phyloP scores from a whole-genome alignment of 2,113 vertebrate species.

The Actinemys pallida region DNA sequence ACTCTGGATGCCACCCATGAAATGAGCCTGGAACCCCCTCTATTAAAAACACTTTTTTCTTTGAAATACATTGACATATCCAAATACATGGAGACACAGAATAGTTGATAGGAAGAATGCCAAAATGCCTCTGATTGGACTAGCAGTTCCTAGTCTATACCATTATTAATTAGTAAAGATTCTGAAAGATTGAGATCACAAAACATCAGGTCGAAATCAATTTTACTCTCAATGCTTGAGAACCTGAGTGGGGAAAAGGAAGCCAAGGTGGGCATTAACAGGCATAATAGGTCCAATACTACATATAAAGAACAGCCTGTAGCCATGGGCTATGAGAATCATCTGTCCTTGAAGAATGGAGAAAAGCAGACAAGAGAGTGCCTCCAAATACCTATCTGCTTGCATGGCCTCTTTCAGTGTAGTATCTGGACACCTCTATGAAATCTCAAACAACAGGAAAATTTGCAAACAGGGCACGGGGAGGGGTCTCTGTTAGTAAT shows the following conservation, averaged over 20 bases:
- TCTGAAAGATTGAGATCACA: not conserved
- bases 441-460: not conserved
- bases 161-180: not conserved
- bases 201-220: not conserved
- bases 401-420: too few species aligned
- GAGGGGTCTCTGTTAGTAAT: not conserved
- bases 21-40: not conserved
- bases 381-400: not conserved
- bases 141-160: not conserved
- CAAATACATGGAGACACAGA: not conserved
- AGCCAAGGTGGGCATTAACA: not conserved
- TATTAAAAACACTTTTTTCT: not conserved
- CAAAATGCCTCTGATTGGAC: not conserved
- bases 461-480: not conserved
- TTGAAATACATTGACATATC: not conserved
- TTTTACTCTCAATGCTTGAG: not conserved
- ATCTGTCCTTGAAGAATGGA: not conserved
- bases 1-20: not conserved
- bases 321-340: not conserved
- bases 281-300: fast-evolving
- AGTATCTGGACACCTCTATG: not conserved
- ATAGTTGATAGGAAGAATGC: not conserved
- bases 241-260: not conserved
- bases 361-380: not conserved
- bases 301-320: not conserved